Percentiles rank a stretch among this genome's conserved stretches.
Evolutionary conservation across 92 coral and sea anemone genomes (phyloP).

Genomic region (Porites evermanni): DNA sequence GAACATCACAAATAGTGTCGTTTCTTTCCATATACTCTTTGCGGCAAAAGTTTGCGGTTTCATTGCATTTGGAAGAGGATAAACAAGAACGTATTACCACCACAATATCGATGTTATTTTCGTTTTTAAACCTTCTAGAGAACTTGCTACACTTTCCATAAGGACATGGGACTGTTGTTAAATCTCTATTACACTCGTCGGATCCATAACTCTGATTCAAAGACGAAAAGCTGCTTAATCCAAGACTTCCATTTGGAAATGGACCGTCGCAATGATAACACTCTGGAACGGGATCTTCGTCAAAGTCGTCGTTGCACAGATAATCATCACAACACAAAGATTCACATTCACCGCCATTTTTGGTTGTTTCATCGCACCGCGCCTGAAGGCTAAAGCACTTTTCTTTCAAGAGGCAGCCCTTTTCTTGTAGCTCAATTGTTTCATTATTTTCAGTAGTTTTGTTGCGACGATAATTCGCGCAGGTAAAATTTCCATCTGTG

Average conservation of each 20-base stretch:
- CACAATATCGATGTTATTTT: not conserved
- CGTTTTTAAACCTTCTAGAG: not conserved
- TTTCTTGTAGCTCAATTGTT: not conserved
- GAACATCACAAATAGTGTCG: not conserved
- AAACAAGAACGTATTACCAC: not conserved
- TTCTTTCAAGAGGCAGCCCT: not conserved
- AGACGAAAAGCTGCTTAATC: not conserved
- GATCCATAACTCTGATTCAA: not conserved
- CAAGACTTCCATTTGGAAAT: not conserved
- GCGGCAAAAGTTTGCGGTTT: not conserved
- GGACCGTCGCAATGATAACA: conserved; percentile 24
- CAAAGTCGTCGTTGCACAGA: not conserved
- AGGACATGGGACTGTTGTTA: not conserved
- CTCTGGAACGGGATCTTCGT: not conserved
- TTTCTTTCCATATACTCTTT: not conserved
- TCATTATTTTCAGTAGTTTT: not conserved
- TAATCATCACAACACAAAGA: conserved; percentile 5
- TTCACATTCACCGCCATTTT: not conserved
- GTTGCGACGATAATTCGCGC: not conserved
- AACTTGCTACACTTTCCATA: not conserved
- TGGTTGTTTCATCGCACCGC: not conserved
- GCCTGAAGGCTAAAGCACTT: not conserved
- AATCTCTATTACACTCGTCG: not conserved
- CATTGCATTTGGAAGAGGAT: not conserved
- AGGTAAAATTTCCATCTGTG: not conserved